Conservation (phyloP, 2,888 invertebrate species). For the Drosophila emarginata region DNA sequence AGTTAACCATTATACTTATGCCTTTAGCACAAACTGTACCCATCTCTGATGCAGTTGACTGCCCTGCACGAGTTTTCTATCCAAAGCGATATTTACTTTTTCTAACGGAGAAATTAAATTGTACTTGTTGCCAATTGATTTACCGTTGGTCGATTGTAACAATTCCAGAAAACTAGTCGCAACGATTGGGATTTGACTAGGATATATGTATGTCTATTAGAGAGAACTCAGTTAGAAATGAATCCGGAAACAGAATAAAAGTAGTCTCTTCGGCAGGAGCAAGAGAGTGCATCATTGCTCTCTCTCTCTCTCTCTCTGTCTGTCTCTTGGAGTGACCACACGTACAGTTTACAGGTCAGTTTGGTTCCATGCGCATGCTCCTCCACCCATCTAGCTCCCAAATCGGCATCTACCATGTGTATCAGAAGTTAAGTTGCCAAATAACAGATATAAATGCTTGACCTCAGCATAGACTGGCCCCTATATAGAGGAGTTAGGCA, state of each 20-base stretch:
- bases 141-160: slow-evolving; percentile 2
- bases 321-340: neutral
- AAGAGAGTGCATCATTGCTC: neutral
- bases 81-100: neutral
- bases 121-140: slow-evolving; percentile 4
- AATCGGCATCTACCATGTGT: neutral
- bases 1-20: too few relatives aligned
- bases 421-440: neutral
- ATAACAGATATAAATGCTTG: slow-evolving; percentile 2
- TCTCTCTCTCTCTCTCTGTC: neutral
- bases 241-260: neutral
- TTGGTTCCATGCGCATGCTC: neutral
- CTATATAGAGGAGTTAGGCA: slow-evolving; percentile 4
- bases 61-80: neutral
- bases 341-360: neutral
- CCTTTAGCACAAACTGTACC: too few relatives aligned
- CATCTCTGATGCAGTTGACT: too few relatives aligned
- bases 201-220: neutral
- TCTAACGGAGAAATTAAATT: neutral
- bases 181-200: neutral
- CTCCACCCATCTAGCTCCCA: neutral
- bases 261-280: neutral
- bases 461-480: slow-evolving; percentile 6
- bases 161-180: neutral
- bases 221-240: neutral